Base-by-base conservation (phyloP, 2,113 vertebrate species). In the Lamprotornis superbus region DNA sequence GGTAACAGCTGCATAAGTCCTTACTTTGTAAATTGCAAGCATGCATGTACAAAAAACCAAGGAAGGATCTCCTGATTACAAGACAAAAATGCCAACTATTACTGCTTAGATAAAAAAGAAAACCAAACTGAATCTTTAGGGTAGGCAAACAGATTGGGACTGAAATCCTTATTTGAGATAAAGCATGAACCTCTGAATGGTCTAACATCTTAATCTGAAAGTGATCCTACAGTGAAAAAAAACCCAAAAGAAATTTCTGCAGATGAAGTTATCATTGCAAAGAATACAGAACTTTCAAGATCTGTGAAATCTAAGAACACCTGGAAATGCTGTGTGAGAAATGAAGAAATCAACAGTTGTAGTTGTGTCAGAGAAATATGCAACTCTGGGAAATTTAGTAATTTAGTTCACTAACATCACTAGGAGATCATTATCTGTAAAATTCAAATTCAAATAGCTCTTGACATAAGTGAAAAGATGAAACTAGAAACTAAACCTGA, bases 391-490 rank as follows among this genome's bases (percentile, higher is more conserved):
- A 93, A 87, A 70, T 16, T 1, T 35, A 39, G 25, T 52, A 30
- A 87, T 91, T 84, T 75, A 75, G n/a, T 50, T 83, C 35, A 74
- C 33, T 78, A 78, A 59, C 9, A 81, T 84, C 33, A 67, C n/a
- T 28, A 77, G 28, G 15, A 81, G 49, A 91, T 39, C 25, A 23
- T 12, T 57, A 28, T 16, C 37, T 56, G 24, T 46, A 65, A 93
- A 83, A 83, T 60, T 74, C 42, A 73, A 69, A 61, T 93, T 61
- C 59, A 93, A 37, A 70, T 27, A 93, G 35, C 27, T 70, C 46
- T 77, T 85, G 44, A 39, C 31, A 30, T 74, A 71, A 81, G 18
- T 25, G 37, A 81, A 81, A 92, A 75, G 23, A 31, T 35, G 47
- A 91, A 89, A 87, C 52, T 49, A 70, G 50, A 65, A 92, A 80